Evolutionary conservation across 2,888 invertebrate genomes (phyloP).

Genomic region (Brachynemurus nebulosus): DNA sequence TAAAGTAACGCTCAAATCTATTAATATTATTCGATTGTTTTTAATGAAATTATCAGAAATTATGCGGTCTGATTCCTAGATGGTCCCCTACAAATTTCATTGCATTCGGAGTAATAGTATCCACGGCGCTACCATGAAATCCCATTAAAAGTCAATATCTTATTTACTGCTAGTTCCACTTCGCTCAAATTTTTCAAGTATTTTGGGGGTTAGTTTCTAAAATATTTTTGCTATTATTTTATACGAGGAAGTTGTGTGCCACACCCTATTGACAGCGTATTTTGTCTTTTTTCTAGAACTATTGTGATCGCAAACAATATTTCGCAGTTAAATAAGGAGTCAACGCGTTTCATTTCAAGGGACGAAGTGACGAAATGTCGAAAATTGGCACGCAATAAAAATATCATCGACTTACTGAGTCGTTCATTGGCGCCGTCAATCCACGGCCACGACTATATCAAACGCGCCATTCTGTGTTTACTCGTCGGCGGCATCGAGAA

Average conservation of each 20-base stretch:
- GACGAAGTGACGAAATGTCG: slow-evolving; percentile 87
- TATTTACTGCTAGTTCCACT: no score
- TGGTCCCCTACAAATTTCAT: no score
- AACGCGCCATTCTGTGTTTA: slow-evolving; percentile 89
- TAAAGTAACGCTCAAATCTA: no score
- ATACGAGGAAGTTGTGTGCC: neutral
- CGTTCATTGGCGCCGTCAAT: slow-evolving; percentile 96
- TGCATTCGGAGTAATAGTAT: no score
- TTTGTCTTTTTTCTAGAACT: slow-evolving; percentile 45
- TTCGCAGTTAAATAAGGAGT: slow-evolving; percentile 78
- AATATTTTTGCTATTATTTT: neutral
- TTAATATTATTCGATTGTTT: no score
- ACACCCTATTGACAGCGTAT: neutral
- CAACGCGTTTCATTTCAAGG: slow-evolving; percentile 56
- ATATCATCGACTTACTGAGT: slow-evolving; percentile 80
- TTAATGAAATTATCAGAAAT: no score
- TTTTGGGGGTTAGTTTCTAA: no score
- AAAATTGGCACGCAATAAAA: slow-evolving; percentile 55
- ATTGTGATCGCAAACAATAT: slow-evolving; percentile 90
- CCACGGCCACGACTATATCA: slow-evolving; percentile 92
- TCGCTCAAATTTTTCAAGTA: no score
- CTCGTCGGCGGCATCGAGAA: slow-evolving; percentile 94
- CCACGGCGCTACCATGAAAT: no score
- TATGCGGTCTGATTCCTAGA: no score
- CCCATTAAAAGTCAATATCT: no score